Evolutionary conservation across 2,888 invertebrate genomes (phyloP).

Genomic region (Conomelus anceps): DNA sequence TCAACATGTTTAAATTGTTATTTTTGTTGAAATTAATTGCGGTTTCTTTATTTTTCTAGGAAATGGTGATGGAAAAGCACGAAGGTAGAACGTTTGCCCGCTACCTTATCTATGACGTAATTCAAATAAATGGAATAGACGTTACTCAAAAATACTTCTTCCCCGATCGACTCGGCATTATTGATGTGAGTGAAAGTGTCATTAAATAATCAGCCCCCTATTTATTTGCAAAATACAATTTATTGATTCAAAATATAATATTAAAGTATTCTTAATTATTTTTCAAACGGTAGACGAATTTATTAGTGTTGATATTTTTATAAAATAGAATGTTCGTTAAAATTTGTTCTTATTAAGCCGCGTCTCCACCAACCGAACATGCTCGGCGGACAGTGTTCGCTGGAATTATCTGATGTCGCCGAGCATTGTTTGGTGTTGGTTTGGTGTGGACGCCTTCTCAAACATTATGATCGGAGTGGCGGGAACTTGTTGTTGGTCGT

Average conservation of each 20-base stretch:
- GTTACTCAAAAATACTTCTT: constrained; percentile 70
- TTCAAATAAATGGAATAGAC: constrained; percentile 71
- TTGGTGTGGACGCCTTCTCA: too few relatives aligned
- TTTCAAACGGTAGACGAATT: too few relatives aligned
- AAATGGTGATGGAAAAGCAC: constrained; percentile 92
- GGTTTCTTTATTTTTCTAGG: constrained; percentile 56
- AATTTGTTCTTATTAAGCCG: too few relatives aligned
- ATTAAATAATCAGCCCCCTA: background rate
- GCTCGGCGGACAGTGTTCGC: too few relatives aligned
- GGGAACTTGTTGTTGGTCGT: too few relatives aligned
- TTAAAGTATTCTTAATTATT: too few relatives aligned
- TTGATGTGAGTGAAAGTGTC: constrained; percentile 46
- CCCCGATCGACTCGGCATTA: constrained; percentile 66
- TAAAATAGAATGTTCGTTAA: too few relatives aligned
- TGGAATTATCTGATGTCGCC: too few relatives aligned
- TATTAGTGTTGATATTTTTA: too few relatives aligned
- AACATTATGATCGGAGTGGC: too few relatives aligned
- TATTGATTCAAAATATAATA: background rate
- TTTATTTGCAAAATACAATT: background rate
- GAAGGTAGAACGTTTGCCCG: constrained; percentile 69
- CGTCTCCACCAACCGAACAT: too few relatives aligned
- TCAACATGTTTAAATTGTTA: constrained; percentile 2
- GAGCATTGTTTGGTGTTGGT: too few relatives aligned
- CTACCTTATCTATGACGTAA: constrained; percentile 90
- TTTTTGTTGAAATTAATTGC: constrained; percentile 1